Percentiles rank a stretch among this genome's conserved stretches.
Evolutionary conservation across 2,888 invertebrate species (phyloP).

Genomic region (Campopleginae sp.): DNA sequence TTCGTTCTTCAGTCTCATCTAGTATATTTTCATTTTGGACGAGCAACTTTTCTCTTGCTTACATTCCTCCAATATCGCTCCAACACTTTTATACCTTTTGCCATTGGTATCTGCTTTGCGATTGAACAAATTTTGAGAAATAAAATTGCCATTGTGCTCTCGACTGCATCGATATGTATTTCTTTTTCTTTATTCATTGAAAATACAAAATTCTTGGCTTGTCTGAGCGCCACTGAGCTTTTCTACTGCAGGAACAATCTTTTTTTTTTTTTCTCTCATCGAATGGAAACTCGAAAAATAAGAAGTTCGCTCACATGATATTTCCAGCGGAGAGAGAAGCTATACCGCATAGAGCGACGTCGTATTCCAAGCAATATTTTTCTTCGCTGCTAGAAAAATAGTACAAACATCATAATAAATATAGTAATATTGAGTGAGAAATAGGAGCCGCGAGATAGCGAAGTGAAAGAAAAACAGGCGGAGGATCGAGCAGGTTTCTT

Average conservation of each 20-base stretch:
- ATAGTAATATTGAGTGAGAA: conserved; percentile 10
- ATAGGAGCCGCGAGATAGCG: conserved; percentile 50
- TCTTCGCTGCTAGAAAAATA: conserved; percentile 26
- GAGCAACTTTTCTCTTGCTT: neutral
- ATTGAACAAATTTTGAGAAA: neutral
- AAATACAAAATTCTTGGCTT: conserved; percentile 26
- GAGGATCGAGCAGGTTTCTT: conserved; percentile 38
- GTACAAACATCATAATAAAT: conserved; percentile 36
- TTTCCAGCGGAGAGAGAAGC: conserved; percentile 1
- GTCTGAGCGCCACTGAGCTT: conserved; percentile 3
- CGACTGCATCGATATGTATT: neutral
- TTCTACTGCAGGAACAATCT: conserved; percentile 16
- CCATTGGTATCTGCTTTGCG: neutral
- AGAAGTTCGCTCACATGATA: conserved; percentile 31
- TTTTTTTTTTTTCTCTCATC: neutral
- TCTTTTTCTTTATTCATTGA: neutral
- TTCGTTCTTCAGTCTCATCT: conserved; percentile 1
- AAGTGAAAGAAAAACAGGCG: conserved; percentile 53
- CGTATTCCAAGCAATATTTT: conserved; percentile 30
- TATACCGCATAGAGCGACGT: neutral
- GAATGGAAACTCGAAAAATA: conserved; percentile 36
- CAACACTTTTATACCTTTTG: neutral
- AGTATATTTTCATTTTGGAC: neutral
- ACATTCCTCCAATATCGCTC: neutral
- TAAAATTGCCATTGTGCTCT: neutral